phyloP scores from a whole-genome alignment of 2,797 vertebrate species.

The Oryzias sinensis region DNA sequence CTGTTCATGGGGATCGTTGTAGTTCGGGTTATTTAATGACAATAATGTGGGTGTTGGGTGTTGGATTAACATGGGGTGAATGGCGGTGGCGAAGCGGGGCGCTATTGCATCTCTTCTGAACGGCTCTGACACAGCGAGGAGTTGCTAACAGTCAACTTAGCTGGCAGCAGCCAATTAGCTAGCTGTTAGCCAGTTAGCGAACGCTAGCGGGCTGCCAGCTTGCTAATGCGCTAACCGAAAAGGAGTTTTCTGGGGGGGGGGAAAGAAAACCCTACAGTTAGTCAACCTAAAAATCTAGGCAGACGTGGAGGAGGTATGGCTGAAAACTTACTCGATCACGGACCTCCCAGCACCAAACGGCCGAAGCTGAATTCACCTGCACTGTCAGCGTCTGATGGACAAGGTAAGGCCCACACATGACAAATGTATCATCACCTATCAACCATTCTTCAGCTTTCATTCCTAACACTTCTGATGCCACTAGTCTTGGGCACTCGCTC shows the following conservation, averaged over 20 bases:
- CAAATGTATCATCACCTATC: too few relatives aligned
- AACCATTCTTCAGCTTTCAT: too few relatives aligned
- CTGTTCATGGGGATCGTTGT: conserved; percentile 69
- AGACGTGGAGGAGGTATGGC: conserved; percentile 78
- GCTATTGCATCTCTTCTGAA: conserved; percentile 89
- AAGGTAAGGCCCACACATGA: conserved; percentile 82
- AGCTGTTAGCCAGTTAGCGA: conserved; percentile 71
- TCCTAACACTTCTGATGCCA: too few relatives aligned
- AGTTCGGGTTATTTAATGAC: conserved; percentile 70
- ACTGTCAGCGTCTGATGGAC: conserved; percentile 88
- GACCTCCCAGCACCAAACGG: conserved; percentile 95
- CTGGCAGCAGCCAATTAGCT: conserved; percentile 71
- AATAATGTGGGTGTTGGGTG: conserved; percentile 85
- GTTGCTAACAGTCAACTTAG: conserved; percentile 68
- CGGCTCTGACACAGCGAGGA: conserved; percentile 52
- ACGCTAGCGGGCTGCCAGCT: conserved; percentile 65
- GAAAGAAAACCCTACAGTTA: conserved; percentile 22
- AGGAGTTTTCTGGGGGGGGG: conserved; percentile 25
- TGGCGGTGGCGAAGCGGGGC: conserved; percentile 89
- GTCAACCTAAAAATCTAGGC: conserved; percentile 21
- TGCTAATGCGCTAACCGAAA: conserved; percentile 70
- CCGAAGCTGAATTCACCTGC: conserved; percentile 95
- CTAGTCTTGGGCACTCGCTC: too few relatives aligned
- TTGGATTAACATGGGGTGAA: conserved; percentile 86
- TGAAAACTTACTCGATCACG: conserved; percentile 94